phyloP scores from a whole-genome alignment of 2,113 vertebrate genomes.

The Marmota monax region DNA sequence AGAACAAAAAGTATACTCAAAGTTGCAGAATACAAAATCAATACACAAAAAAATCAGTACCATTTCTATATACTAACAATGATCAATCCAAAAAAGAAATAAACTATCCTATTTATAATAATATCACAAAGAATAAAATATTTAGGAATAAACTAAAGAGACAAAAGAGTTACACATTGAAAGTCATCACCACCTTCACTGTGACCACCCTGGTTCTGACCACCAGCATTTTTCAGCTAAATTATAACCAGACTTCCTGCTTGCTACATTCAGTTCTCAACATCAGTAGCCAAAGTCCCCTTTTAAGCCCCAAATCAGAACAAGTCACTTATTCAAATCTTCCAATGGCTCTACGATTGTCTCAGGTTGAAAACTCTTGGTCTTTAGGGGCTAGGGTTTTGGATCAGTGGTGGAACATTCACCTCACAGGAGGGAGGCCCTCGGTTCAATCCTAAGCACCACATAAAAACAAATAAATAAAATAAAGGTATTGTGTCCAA shows the following conservation, averaged over 20 bases:
- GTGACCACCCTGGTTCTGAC: no score
- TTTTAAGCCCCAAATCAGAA: background rate
- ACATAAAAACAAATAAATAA: no score
- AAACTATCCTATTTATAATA: background rate
- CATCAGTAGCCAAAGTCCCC: background rate
- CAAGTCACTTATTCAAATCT: background rate
- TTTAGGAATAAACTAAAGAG: background rate
- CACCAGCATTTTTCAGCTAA: background rate
- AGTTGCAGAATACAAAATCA: no score
- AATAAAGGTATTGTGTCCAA: no score
- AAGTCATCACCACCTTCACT: background rate
- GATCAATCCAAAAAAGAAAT: background rate
- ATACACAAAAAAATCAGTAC: no score
- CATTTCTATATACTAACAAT: background rate
- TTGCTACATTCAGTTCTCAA: background rate
- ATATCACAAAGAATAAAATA: no score
- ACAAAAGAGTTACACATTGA: background rate
- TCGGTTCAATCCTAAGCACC: no score
- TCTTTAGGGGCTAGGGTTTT: no score
- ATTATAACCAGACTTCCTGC: background rate
- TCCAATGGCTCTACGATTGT: background rate
- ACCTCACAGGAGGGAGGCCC: no score
- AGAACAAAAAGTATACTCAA: no score
- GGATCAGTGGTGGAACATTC: no score
- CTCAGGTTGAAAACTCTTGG: background rate